phyloP scores from a whole-genome alignment of 2,113 vertebrate species.

The Calypte anna region DNA sequence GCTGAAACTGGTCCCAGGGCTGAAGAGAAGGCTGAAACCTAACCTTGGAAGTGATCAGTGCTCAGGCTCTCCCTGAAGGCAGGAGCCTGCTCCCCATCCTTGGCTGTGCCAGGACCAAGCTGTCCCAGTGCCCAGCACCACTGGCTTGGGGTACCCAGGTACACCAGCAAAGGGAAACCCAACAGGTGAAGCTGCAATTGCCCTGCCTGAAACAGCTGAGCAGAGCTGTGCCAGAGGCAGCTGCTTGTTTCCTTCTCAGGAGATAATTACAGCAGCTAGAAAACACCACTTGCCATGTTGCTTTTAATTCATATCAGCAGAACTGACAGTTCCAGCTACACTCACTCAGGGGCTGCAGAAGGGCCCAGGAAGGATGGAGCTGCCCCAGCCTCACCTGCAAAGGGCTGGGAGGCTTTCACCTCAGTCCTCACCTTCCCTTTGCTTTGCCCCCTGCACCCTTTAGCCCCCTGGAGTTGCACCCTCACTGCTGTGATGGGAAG shows the following conservation, averaged over 20 bases:
- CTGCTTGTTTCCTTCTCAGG: background rate
- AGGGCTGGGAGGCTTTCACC: background rate
- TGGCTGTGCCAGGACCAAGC: background rate
- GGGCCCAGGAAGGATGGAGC: background rate
- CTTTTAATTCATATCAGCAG: constrained; percentile 43
- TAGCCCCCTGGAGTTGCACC: background rate
- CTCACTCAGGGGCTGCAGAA: background rate
- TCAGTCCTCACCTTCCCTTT: background rate
- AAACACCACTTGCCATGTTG: constrained; percentile 6
- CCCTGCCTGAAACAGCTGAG: background rate
- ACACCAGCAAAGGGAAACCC: background rate
- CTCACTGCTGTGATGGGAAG: background rate
- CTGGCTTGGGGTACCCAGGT: background rate
- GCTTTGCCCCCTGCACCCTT: background rate
- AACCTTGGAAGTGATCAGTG: background rate
- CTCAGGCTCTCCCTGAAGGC: background rate
- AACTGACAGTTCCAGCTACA: constrained; percentile 7
- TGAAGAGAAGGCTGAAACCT: background rate
- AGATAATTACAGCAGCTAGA: constrained; percentile 1
- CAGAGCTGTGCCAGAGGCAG: background rate
- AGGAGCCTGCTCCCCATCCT: background rate
- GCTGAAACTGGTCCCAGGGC: background rate
- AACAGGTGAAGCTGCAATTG: background rate
- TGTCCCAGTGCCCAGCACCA: background rate
- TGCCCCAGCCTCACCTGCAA: background rate